Conservation (phyloP, 2,113 vertebrate genomes). For the Callospermophilus lateralis region DNA sequence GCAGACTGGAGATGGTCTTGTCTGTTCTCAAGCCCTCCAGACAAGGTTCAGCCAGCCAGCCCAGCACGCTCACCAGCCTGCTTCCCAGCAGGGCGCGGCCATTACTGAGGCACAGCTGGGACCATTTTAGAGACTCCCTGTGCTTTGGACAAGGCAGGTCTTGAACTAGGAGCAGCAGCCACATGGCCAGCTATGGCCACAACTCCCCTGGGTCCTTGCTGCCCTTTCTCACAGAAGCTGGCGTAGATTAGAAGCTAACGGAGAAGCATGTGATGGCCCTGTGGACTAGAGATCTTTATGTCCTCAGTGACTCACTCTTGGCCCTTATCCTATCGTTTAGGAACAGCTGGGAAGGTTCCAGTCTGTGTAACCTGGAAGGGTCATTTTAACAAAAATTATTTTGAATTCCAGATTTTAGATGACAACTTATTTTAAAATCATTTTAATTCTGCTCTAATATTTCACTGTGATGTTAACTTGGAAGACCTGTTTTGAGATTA, state of each 20-base stretch:
- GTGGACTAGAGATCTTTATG: neutral
- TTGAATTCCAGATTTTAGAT: conserved; percentile 37
- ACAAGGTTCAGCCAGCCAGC: neutral
- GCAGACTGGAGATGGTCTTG: fast-evolving
- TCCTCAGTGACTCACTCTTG: neutral
- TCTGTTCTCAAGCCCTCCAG: neutral
- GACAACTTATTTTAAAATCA: neutral
- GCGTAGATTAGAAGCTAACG: neutral
- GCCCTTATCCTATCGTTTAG: neutral
- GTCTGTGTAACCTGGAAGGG: neutral
- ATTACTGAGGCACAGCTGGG: neutral
- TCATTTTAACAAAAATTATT: neutral
- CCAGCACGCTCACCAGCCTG: neutral
- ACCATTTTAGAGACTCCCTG: neutral
- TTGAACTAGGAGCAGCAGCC: neutral
- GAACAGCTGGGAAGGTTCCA: neutral
- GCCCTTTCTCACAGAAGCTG: neutral
- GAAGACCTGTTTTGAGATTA: conserved; percentile 64
- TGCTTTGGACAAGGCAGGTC: neutral
- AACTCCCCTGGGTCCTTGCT: neutral
- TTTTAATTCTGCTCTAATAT: neutral
- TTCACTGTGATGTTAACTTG: conserved; percentile 68
- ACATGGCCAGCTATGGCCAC: neutral
- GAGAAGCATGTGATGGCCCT: neutral
- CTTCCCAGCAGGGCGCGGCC: neutral